phyloP scores from a whole-genome alignment of 2,113 vertebrate species.

The Oenanthe oenanthe region DNA sequence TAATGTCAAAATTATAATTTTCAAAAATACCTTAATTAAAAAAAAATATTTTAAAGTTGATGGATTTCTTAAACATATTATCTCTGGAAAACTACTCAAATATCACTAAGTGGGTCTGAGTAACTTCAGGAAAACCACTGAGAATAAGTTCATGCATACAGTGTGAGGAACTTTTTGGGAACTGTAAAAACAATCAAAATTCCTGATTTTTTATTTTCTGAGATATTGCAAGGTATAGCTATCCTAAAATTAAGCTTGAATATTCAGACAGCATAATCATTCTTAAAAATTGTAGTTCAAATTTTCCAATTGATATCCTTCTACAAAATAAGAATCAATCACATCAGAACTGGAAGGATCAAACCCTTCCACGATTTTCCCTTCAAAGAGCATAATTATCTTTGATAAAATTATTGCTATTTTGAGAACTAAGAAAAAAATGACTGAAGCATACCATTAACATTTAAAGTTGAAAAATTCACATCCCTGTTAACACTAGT shows the following conservation, averaged over 20 bases:
- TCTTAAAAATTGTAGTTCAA: not conserved
- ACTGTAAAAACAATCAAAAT: not conserved
- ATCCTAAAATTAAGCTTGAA: not conserved
- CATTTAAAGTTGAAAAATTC: not conserved
- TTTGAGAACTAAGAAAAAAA: not conserved
- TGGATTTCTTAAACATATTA: not conserved
- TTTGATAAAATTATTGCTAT: not conserved
- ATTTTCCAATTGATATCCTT: not conserved
- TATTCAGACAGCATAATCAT: not conserved
- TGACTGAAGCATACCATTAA: not conserved
- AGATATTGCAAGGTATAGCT: not conserved
- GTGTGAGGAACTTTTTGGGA: not conserved
- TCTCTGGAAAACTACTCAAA: not conserved
- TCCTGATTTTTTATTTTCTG: not conserved
- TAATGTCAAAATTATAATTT: not conserved
- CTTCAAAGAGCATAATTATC: not conserved
- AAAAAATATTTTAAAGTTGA: not conserved
- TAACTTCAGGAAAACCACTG: not conserved
- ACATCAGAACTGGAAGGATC: not conserved
- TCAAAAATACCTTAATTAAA: not conserved
- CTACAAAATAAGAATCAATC: not conserved
- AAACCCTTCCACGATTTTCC: not conserved
- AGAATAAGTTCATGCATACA: not conserved
- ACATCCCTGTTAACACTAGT: fast-evolving
- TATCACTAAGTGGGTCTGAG: not conserved